Evolutionary conservation across 2,797 vertebrate species (phyloP), one percentile per base, ranked within the genome.

Genomic region (Tamandua tetradactyla): DNA sequence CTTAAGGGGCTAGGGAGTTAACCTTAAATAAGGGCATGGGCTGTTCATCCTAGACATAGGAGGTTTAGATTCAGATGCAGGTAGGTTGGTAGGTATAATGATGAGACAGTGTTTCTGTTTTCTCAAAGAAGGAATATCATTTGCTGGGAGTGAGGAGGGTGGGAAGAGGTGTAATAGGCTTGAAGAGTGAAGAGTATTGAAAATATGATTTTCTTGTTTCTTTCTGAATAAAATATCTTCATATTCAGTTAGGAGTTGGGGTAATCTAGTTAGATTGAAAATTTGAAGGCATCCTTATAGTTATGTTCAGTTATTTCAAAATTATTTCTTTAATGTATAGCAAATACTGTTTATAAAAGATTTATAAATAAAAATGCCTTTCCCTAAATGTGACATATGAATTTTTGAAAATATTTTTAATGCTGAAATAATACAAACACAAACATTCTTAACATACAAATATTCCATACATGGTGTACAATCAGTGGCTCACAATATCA

Each of bases 211-310:
- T 42, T 20, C 69, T 76, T 62, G 71, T 84, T 85, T 83, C 68
- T 75, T 95, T 10, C 20, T 83, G 79, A 89, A 37, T 64, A 75
- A 68, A 59, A 49, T 75, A 22, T 86, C 25, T 86, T 91, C 52
- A 66, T 9, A 30, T 92, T 94, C 62, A 75, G 27, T 84, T 89
- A 71, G n/a, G 15, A 90, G 13, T 75, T 99, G 40, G 62, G 83
- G 9, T 87, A 61, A 95, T 81, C n/a, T 89, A 82, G 49, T 79
- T 81, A 83, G 17, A 69, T 69, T 89, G 61, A 93, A 89, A 59
- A 52, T 68, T 89, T 80, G 52, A 87, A 93, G 83, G 91, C 11
- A 81, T 86, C 35, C n/a, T 80, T 93, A 23, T 86, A 88, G 72
- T 80, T 87, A 62, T 78, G 13, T 84, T 92, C 32, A 76, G 71